These are phyloP conservation scores for Hydrotaea cyrtoneurina DNA, from an alignment of 2,888 invertebrate species.

Conservation along the genomic window DNA sequence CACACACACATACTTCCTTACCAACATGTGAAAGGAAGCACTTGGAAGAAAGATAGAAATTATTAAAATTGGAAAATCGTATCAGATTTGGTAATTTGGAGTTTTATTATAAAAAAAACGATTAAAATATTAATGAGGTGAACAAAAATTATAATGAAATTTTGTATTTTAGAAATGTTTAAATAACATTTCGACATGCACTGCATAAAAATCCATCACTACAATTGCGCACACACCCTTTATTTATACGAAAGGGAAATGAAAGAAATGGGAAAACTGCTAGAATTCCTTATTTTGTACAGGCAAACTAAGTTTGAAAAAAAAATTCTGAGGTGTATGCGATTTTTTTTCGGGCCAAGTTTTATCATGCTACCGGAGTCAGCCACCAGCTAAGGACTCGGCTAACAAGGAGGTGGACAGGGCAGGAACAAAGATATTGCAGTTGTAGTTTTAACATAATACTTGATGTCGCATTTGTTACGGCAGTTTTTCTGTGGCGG, in stretches of 20 bases:
- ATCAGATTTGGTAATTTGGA: too few relatives aligned
- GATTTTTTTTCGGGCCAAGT: constrained; percentile 1
- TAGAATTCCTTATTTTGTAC: not conserved
- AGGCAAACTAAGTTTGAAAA: not conserved
- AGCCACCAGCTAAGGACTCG: not conserved
- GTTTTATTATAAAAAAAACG: too few relatives aligned
- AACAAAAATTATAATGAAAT: too few relatives aligned
- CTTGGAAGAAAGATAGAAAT: not conserved
- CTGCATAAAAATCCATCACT: not conserved
- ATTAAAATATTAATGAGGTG: too few relatives aligned
- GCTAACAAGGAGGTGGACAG: not conserved
- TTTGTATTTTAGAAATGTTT: too few relatives aligned
- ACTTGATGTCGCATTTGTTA: constrained; percentile 65
- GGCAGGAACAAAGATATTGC: constrained; percentile 12
- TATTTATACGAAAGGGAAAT: constrained; percentile 10
- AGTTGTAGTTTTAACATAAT: constrained; percentile 53
- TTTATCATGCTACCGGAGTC: constrained; percentile 1
- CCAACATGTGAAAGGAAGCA: not conserved
- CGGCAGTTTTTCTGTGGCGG: constrained; percentile 57
- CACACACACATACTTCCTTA: not conserved
- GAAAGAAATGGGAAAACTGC: constrained; percentile 3
- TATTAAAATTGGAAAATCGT: not conserved
- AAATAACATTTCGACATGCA: too few relatives aligned
- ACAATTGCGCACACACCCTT: not conserved
- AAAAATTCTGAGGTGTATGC: not conserved